Evolutionary conservation across 2,797 vertebrate genomes (phyloP).

Genomic region (Thunnus albacares): DNA sequence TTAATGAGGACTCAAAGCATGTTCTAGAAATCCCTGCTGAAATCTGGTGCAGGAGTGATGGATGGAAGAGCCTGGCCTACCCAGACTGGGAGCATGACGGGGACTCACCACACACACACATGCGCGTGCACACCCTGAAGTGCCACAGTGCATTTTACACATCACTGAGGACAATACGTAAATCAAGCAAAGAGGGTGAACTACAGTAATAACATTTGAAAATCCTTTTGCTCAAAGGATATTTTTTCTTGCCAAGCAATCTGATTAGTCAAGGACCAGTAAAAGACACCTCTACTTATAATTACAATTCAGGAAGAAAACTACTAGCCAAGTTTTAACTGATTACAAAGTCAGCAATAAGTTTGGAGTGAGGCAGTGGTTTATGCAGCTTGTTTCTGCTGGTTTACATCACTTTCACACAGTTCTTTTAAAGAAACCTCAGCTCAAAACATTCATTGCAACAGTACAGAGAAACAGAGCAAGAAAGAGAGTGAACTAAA

Average conservation of each 20-base stretch:
- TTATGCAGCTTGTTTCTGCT: neutral
- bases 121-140: neutral
- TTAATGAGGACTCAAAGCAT: constrained; percentile 72
- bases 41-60: constrained; percentile 51
- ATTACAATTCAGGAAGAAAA: constrained; percentile 8
- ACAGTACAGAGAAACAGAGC: no score
- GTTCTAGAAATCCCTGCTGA: constrained; percentile 54
- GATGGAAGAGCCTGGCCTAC: constrained; percentile 44
- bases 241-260: neutral
- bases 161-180: constrained; percentile 13
- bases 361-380: neutral
- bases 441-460: no score
- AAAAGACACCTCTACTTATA: neutral
- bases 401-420: no score
- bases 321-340: neutral
- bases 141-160: neutral
- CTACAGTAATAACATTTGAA: constrained; percentile 4
- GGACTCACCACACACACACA: neutral
- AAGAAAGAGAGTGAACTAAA: constrained; percentile 1
- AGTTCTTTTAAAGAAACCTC: no score
- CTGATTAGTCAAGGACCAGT: neutral
- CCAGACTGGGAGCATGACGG: constrained; percentile 25
- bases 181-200: neutral
- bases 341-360: neutral
- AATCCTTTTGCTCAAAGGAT: constrained; percentile 2